Conservation (phyloP, 2,113 vertebrate species). For the Stomatorhinus ivindoensis region DNA sequence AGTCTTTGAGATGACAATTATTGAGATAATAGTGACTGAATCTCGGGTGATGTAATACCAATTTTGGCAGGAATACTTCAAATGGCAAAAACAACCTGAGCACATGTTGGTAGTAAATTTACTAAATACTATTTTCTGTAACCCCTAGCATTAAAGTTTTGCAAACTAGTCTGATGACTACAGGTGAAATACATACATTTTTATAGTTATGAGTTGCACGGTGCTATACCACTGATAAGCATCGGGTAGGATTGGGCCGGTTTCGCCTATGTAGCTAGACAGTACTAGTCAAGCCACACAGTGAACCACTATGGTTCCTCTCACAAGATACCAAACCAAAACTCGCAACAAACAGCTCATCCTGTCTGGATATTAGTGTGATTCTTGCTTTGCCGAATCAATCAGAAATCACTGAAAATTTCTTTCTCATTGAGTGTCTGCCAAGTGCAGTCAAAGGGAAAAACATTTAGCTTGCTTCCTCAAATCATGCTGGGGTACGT, state of each 20-base stretch:
- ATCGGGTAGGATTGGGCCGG: too few relatives aligned
- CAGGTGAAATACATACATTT: not conserved
- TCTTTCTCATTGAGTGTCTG: not conserved
- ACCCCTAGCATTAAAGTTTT: not conserved
- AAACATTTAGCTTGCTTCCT: not conserved
- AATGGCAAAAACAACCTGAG: not conserved
- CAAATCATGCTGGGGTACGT: not conserved
- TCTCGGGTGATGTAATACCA: not conserved
- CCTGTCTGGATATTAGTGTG: not conserved
- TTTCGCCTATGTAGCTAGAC: not conserved
- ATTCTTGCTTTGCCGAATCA: not conserved
- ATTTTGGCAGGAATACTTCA: not conserved
- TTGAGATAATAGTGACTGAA: not conserved
- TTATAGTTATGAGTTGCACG: not conserved
- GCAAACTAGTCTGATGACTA: not conserved
- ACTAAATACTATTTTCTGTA: not conserved
- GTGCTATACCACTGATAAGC: not conserved
- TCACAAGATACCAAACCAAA: not conserved
- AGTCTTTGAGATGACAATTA: not conserved
- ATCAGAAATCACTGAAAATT: not conserved
- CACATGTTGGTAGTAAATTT: not conserved
- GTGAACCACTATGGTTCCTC: not conserved
- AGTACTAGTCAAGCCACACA: not conserved
- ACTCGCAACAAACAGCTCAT: not conserved
- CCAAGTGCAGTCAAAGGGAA: not conserved